phyloP scores from a whole-genome alignment of 1,140 invertebrate species.

The Apis mellifera region Amel_HAv3.1 CM009936.2:2496501-2497000 shows the following conservation, averaged over 20 bases:
- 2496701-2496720: background rate
- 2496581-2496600: constrained; percentile 26
- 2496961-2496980: no score
- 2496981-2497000: background rate
- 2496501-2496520: constrained; percentile 22
- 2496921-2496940: background rate
- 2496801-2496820: background rate
- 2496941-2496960: no score
- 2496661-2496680: constrained; percentile 22
- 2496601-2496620: constrained; percentile 12
- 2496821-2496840: background rate
- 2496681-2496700: background rate
- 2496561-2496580: constrained; percentile 25
- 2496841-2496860: constrained; percentile 1
- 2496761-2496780: background rate
- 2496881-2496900: background rate
- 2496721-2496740: background rate
- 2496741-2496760: background rate
- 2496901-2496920: background rate
- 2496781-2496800: background rate
- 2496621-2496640: constrained; percentile 33
- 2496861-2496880: background rate
- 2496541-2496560: constrained; percentile 33
- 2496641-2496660: constrained; percentile 39
- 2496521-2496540: no score